Evolutionary conservation across 2,113 vertebrate genomes (phyloP), one percentile per base, ranked within the genome.

Genomic region (Eptesicus fuscus): DNA sequence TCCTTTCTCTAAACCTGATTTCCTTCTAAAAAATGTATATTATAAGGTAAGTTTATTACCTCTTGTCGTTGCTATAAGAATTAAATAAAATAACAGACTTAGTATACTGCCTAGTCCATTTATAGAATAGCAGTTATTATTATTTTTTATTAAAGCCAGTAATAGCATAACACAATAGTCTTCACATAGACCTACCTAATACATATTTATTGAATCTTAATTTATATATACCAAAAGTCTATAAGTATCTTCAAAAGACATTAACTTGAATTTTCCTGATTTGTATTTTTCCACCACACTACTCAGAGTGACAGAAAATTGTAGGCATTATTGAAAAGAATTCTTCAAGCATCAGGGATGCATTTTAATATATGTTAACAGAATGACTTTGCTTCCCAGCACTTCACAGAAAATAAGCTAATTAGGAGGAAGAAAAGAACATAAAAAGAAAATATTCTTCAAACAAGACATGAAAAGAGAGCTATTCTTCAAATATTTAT

Each of bases 401-500:
- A 44, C 44, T 56, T 59, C 78, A 85, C 32, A 67, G 83, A 97
- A 97, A 93, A 91, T 93, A 96, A 97, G 95, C 96, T 96, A 97
- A 96, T 97, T 96, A 96, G 95, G 76, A 93, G 47, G 90, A 96
- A 95, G 76, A 37, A 95, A 93, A 53, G 35, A 95, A 88, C 95
- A 95, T 96, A 82, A 96, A 93, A 97, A 95, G 90, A 94, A 96
- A 83, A 86, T 85, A 94, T 76, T 86, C 94, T 97, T 97, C 94
- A 96, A 97, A 86, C 37, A 71, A 35, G 70, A 95, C 93, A 95
- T 96, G 87, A 97, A 97, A 94, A 95, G 90, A 91, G 56, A 96
- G 14, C 65, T 84, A 70, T 84, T 96, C 95, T 94, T 97, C 84
- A 96, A 97, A 95, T 96, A 97, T 97, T 96, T 88, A 94, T 95